These are phyloP conservation scores for Lates japonicus DNA, from an alignment of 2,797 vertebrate species.

Conservation along the genomic window DNA sequence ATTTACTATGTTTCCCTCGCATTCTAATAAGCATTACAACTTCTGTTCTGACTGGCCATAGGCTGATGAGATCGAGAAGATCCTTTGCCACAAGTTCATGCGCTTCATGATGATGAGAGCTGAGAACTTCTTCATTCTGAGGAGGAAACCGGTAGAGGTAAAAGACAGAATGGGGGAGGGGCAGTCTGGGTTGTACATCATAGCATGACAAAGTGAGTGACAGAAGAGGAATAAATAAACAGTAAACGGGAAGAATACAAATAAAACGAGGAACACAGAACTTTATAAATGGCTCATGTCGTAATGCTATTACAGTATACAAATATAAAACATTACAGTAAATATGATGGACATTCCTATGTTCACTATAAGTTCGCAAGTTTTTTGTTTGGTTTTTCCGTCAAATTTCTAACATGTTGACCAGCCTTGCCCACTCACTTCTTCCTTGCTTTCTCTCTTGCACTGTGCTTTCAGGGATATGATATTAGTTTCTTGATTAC, in stretches of 20 bases:
- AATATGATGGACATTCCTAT: background rate
- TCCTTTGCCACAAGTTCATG: slow-evolving; percentile 99
- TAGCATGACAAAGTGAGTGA: background rate
- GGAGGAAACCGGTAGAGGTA: slow-evolving; percentile 98
- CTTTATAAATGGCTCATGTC: background rate
- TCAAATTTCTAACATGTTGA: background rate
- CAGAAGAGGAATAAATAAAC: slow-evolving; percentile 18
- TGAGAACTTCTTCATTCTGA: slow-evolving; percentile 98
- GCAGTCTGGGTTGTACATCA: background rate
- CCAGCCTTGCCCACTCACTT: background rate
- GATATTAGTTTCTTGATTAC: slow-evolving; percentile 99
- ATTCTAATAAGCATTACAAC: background rate
- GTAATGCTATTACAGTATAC: background rate
- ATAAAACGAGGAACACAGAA: slow-evolving; percentile 14
- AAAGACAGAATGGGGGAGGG: slow-evolving; percentile 9
- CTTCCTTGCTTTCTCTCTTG: background rate
- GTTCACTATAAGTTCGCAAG: too few species aligned
- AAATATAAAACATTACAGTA: background rate
- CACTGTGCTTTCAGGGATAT: slow-evolving; percentile 88
- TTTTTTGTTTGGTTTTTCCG: too few species aligned
- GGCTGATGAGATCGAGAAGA: slow-evolving; percentile 99
- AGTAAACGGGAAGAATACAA: background rate
- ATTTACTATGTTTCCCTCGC: background rate
- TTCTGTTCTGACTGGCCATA: slow-evolving; percentile 51
- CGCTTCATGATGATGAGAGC: slow-evolving; percentile 99